Base-by-base conservation (phyloP, 2,797 vertebrate species). In the Platyrinchus mystaceus region DNA sequence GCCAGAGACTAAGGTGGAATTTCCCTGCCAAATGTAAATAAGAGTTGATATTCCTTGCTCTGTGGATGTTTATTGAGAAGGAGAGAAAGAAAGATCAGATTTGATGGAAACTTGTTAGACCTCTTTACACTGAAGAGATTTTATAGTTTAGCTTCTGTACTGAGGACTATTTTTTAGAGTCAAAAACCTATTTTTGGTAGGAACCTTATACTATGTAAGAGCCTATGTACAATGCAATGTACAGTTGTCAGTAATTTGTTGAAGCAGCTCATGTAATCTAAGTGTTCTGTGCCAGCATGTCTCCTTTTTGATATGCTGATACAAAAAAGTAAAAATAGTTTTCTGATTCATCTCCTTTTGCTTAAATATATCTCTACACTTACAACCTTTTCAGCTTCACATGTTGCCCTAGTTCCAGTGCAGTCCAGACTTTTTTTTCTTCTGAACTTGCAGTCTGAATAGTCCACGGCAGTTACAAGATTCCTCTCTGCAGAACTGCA, bases 401-500 rank as follows among this genome's bases (percentile, higher is more conserved):
- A 11, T 36, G 30, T 89, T 90, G 56, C 56, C 73, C 69, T 94
- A 80, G 83, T 50, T 83, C 52, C 64, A 91, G 68, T 68, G 64
- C 70, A 91, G 83, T 93, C 97, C 36, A 94, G 91, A 83, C 83
- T 46, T 95, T 32, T 66, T 84, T 89, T 67, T 96, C 59, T 96
- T 98, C 96, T 93, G 44, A 92, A 84, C 52, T 68, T 90, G 74
- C 58, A 49, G 59, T 89, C 58, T 94, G 64, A 94, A 64, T 66
- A 80, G 47, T 82, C 87, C 71, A 50, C 88, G 97, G 96, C 89
- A 90, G 94, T 97, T 97, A 93, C 81, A 95, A 97, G 96, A 97
- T 97, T 97, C 80, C 97, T 96, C 96, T 97, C 91, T 95, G 95
- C 94, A 96, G 96, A 96, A 94, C 90, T 97, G 21, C 80, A 47